These are phyloP conservation scores for Oryzias dopingdopingensis DNA, from an alignment of 2,797 vertebrate genomes.

Conservation along the genomic window DNA sequence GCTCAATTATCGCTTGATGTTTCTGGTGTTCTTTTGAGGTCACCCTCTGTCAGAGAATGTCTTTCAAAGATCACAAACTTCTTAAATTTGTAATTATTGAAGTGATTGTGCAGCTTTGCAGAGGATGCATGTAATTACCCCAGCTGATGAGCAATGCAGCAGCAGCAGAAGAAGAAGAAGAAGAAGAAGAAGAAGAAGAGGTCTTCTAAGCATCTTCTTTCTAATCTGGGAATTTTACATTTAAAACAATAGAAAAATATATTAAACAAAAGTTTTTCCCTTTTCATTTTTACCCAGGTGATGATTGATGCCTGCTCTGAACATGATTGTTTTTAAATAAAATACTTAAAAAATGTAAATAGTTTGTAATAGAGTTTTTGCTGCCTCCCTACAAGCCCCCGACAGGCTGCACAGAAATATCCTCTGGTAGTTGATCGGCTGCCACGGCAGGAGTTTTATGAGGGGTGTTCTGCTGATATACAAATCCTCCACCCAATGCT, in stretches of 20 bases:
- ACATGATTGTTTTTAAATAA: too few species aligned
- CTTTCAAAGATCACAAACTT: too few species aligned
- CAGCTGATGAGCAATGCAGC: slow-evolving; percentile 35
- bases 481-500: slow-evolving; percentile 41
- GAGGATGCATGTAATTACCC: slow-evolving; percentile 28
- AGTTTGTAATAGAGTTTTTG: neutral
- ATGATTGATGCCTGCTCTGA: too few species aligned
- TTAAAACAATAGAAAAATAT: too few species aligned
- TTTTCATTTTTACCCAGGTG: too few species aligned
- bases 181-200: slow-evolving; percentile 7
- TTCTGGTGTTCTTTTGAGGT: too few species aligned
- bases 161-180: neutral
- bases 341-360: too few species aligned
- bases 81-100: too few species aligned
- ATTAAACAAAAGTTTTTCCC: too few species aligned
- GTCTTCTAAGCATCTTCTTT: slow-evolving; percentile 3
- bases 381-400: slow-evolving; percentile 16
- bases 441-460: slow-evolving; percentile 48
- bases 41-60: too few species aligned
- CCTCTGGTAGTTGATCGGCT: slow-evolving; percentile 42
- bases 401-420: slow-evolving; percentile 56
- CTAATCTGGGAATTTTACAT: neutral
- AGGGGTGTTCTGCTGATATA: slow-evolving; percentile 64
- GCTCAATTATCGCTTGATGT: too few species aligned
- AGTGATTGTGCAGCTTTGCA: slow-evolving; percentile 16